A percentile compares a stretch with the other conserved stretches of the same genome.
phyloP scores from a whole-genome alignment of 2,797 vertebrate species.

The Cynopterus sphinx region DNA sequence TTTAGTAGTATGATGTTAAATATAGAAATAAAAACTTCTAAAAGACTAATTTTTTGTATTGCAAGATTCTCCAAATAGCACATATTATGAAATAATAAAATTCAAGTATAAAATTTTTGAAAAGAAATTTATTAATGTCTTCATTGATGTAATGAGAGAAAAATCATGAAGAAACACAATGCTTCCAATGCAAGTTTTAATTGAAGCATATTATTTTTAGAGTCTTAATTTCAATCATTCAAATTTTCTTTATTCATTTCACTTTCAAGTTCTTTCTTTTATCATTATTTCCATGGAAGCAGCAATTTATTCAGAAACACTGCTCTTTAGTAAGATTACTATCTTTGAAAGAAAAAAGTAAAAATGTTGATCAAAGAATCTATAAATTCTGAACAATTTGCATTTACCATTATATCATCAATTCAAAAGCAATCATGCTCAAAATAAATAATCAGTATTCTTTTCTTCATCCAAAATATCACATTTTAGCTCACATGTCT shows the following conservation, averaged over 20 bases:
- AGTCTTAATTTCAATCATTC: constrained; percentile 19
- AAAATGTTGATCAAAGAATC: neutral
- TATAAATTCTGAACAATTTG: constrained; percentile 23
- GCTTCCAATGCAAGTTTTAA: neutral
- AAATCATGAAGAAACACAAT: neutral
- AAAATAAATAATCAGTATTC: constrained; percentile 34
- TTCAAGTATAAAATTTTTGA: neutral
- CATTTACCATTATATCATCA: constrained; percentile 12
- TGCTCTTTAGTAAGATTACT: neutral
- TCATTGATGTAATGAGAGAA: neutral
- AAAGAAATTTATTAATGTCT: neutral
- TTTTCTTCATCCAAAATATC: constrained; percentile 1
- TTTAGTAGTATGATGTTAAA: neutral
- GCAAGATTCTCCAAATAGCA: neutral
- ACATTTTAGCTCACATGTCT: neutral
- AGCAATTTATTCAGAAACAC: neutral
- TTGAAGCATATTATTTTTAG: constrained; percentile 53
- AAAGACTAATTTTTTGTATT: neutral
- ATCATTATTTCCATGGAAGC: constrained; percentile 27
- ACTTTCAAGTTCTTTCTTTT: constrained; percentile 51
- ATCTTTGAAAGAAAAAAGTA: constrained; percentile 20
- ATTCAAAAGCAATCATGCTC: neutral
- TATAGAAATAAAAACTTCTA: neutral
- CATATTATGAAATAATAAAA: neutral
- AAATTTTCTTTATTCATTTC: neutral